Percentiles rank a stretch among this genome's conserved stretches.
phyloP scores from a whole-genome alignment of 2,888 invertebrate species.

The Chironomus riparius region DNA sequence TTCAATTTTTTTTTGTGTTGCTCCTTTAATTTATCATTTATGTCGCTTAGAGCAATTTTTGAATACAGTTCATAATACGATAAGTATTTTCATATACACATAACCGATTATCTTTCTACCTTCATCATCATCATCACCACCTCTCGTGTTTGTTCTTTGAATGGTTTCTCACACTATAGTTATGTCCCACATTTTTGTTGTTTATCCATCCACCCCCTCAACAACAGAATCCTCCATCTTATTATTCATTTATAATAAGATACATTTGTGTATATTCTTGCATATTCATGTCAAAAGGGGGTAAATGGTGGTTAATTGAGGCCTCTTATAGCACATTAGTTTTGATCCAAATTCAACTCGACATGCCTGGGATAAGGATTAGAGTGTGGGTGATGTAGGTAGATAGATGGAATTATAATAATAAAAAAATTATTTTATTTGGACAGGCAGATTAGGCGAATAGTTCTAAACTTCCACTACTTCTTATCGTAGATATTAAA shows the following conservation, averaged over 20 bases:
- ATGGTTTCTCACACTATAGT: no score
- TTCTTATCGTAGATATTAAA: slow-evolving; percentile 30
- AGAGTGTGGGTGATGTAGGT: not conserved
- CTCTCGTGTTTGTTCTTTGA: no score
- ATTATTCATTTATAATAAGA: not conserved
- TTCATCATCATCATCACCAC: not conserved
- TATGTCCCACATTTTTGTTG: no score
- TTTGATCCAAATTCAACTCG: no score
- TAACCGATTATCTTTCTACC: not conserved
- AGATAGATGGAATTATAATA: not conserved
- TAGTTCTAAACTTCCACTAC: slow-evolving; percentile 12
- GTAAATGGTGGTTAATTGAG: no score
- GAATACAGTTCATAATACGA: not conserved
- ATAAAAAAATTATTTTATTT: not conserved
- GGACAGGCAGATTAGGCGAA: not conserved
- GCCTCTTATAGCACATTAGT: no score
- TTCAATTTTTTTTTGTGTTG: not conserved
- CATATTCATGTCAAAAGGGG: no score
- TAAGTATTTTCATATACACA: not conserved
- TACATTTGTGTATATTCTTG: not conserved
- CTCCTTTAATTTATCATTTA: not conserved
- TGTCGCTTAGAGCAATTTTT: not conserved
- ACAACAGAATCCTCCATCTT: not conserved
- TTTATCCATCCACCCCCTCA: not conserved
- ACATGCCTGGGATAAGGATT: no score